Conservation (phyloP, 2,888 invertebrate genomes). For the Glaucopsyche alexis region DNA sequence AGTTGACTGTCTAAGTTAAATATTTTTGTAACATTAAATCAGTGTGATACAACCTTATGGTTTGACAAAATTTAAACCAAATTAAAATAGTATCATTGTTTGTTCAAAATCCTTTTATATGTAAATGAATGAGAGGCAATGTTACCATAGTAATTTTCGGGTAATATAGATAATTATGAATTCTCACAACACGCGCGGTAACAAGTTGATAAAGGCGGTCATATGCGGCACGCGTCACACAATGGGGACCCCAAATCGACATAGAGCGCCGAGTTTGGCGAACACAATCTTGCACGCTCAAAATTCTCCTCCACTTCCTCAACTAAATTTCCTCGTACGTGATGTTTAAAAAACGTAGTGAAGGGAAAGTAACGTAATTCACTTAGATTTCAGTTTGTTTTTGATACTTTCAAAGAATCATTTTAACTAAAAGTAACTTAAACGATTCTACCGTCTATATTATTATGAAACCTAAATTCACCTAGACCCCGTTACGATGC, state of each 20-base stretch:
- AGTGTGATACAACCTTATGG: background rate
- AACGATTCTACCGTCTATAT: background rate
- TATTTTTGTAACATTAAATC: background rate
- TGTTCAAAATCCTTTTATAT: conserved; percentile 32
- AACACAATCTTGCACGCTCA: conserved; percentile 38
- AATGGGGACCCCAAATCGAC: conserved; percentile 46
- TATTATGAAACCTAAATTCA: no score
- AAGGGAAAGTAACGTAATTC: background rate
- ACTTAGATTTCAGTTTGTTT: conserved; percentile 6
- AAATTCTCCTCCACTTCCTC: conserved; percentile 23
- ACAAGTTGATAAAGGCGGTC: conserved; percentile 59
- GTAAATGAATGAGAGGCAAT: conserved; percentile 43
- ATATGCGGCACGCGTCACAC: conserved; percentile 66
- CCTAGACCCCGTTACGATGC: no score
- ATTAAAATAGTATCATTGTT: conserved; percentile 14
- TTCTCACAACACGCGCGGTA: conserved; percentile 53
- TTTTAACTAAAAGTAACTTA: background rate
- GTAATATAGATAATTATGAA: conserved; percentile 59
- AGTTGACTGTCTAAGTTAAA: background rate
- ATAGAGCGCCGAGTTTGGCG: conserved; percentile 40
- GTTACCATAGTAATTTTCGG: conserved; percentile 51
- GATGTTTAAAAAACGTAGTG: conserved; percentile 21
- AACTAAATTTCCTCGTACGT: conserved; percentile 9
- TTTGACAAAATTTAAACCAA: background rate
- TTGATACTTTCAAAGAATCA: background rate